Evolutionary conservation across 2,888 invertebrate genomes (phyloP).

Genomic region (Hesperia comma): DNA sequence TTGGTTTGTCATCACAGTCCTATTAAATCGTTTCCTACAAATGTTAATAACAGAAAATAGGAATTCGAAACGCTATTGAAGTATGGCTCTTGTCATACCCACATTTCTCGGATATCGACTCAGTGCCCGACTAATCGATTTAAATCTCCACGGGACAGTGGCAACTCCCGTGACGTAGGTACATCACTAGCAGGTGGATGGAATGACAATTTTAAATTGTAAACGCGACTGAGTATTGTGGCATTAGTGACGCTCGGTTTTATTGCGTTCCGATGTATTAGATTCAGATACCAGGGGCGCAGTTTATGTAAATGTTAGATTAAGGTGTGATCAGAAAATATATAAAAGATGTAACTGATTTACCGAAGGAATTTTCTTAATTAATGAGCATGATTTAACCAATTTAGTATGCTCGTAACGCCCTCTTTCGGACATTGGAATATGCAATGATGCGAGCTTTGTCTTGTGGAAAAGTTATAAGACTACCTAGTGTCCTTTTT

Average conservation of each 20-base stretch:
- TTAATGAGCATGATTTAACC: no score
- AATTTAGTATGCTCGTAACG: no score
- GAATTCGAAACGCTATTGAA: conserved; percentile 30
- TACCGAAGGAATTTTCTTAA: no score
- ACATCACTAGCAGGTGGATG: conserved; percentile 55
- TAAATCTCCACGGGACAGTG: conserved; percentile 59
- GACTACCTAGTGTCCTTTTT: no score
- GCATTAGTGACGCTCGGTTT: conserved; percentile 62
- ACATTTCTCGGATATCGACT: conserved; percentile 42
- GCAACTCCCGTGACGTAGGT: conserved; percentile 49
- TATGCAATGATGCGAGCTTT: no score
- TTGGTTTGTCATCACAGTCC: neutral
- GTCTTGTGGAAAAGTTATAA: no score
- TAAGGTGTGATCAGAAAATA: no score
- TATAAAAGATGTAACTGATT: no score
- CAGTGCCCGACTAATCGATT: conserved; percentile 54
- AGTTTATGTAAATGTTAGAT: no score
- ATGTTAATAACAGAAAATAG: conserved; percentile 9
- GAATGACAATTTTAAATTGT: conserved; percentile 62
- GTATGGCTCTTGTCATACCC: conserved; percentile 20
- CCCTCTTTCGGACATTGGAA: no score
- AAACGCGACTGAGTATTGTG: conserved; percentile 57
- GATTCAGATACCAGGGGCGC: neutral
- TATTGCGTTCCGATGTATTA: conserved; percentile 46
- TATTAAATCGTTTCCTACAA: conserved; percentile 1